These are phyloP conservation scores for Pipistrellus pipistrellus DNA, from an alignment of 2,797 vertebrate species.

Conservation along the genomic window DNA sequence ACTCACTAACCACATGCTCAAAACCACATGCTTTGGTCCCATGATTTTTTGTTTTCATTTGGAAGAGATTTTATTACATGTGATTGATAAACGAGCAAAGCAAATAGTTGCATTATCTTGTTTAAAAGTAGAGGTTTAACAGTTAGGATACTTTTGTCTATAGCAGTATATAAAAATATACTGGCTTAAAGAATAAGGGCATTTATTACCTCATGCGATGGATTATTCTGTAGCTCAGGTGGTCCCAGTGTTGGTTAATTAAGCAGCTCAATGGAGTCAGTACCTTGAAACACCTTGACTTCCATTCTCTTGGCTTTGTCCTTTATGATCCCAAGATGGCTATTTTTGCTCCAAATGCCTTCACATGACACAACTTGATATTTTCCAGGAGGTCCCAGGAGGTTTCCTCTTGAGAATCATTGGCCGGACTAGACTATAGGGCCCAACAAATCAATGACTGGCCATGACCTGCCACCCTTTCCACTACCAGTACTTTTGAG, in stretches of 20 bases:
- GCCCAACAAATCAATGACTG: background rate
- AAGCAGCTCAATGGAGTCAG: background rate
- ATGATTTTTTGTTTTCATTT: background rate
- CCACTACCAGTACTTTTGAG: background rate
- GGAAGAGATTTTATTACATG: background rate
- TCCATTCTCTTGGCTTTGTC: background rate
- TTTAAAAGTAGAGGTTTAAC: slow-evolving; percentile 4
- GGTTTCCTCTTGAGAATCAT: background rate
- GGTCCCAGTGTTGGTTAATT: background rate
- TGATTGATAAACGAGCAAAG: background rate
- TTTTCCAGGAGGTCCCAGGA: background rate
- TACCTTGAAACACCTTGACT: background rate
- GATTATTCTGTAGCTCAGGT: background rate
- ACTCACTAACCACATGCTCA: background rate
- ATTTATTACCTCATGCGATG: background rate
- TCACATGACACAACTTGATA: background rate
- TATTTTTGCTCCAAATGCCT: background rate
- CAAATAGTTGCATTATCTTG: background rate
- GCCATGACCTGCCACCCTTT: background rate
- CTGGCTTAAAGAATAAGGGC: background rate
- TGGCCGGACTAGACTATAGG: background rate
- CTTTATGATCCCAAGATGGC: background rate
- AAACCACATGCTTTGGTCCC: background rate
- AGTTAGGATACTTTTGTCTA: background rate
- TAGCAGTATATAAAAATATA: background rate